A percentile compares a stretch with the other conserved stretches of the same genome.
Conservation (phyloP, 1,140 invertebrate species). For the Dreissena polymorpha region DNA sequence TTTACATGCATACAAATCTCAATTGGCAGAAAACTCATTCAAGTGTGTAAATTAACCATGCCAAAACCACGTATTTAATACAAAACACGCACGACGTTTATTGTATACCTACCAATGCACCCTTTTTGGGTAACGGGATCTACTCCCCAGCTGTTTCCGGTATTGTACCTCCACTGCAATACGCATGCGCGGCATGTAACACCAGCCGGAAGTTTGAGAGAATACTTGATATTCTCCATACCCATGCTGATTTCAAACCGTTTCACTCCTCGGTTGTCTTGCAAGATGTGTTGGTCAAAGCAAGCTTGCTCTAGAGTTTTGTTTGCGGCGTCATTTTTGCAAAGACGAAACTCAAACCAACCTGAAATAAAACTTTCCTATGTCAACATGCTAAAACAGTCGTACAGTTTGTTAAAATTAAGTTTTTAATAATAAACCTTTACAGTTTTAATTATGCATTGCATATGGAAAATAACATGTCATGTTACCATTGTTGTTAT, state of each 20-base stretch:
- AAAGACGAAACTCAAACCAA: slow-evolving; percentile 61
- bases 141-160: slow-evolving; percentile 65
- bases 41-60: neutral
- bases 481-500: too few species aligned
- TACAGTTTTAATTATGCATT: too few species aligned
- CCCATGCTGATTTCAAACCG: slow-evolving; percentile 37
- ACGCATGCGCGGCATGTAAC: slow-evolving; percentile 93
- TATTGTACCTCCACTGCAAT: slow-evolving; percentile 92
- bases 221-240: slow-evolving; percentile 25
- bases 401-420: too few species aligned
- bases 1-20: neutral
- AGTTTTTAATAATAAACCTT: too few species aligned
- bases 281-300: slow-evolving; percentile 71
- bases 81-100: neutral
- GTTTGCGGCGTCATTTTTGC: slow-evolving; percentile 73
- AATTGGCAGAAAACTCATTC: neutral
- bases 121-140: slow-evolving; percentile 33
- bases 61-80: neutral
- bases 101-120: slow-evolving; percentile 44
- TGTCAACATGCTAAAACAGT: too few species aligned
- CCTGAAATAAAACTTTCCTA: neutral
- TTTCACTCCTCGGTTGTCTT: slow-evolving; percentile 78
- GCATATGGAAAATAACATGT: too few species aligned
- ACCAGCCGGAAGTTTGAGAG: slow-evolving; percentile 85
- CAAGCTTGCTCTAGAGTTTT: slow-evolving; percentile 56